Conservation (phyloP, 2,888 invertebrate genomes). For the Frankliniella intonsa region DNA sequence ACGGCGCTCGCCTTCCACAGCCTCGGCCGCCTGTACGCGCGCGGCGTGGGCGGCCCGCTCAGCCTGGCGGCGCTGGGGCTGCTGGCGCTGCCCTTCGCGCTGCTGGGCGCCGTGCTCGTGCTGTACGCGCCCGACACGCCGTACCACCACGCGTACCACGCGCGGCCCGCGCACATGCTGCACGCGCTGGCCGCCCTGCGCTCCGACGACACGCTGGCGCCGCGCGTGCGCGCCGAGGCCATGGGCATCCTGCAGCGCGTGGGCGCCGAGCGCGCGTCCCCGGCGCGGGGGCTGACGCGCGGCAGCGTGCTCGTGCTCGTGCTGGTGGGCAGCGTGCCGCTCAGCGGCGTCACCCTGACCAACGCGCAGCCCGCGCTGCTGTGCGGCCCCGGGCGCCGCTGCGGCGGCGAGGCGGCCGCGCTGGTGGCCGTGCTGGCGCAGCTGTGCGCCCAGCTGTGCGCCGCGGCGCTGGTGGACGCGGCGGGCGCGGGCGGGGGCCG, state of each 20-base stretch:
- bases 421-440: background rate
- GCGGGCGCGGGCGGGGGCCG: background rate
- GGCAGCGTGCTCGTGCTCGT: background rate
- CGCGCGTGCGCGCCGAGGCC: conserved; percentile 16
- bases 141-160: background rate
- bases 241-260: background rate
- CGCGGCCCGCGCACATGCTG: conserved; percentile 12
- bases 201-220: conserved; percentile 16
- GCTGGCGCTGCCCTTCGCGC: conserved; percentile 18
- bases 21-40: conserved; percentile 15
- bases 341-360: conserved; percentile 15
- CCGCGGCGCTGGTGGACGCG: background rate
- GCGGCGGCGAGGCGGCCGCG: background rate
- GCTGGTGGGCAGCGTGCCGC: background rate
- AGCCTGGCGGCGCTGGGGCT: background rate
- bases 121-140: conserved; percentile 8
- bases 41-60: background rate
- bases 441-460: background rate
- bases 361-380: background rate
- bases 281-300: conserved; percentile 4
- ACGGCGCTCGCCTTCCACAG: conserved; percentile 18
- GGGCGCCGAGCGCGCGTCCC: background rate
- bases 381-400: background rate
- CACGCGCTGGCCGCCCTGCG: conserved; percentile 5
- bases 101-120: background rate